Evolutionary conservation across 35 echinoderm and acorn worm genomes (phyloP).

Genomic region (Lytechinus pictus): DNA sequence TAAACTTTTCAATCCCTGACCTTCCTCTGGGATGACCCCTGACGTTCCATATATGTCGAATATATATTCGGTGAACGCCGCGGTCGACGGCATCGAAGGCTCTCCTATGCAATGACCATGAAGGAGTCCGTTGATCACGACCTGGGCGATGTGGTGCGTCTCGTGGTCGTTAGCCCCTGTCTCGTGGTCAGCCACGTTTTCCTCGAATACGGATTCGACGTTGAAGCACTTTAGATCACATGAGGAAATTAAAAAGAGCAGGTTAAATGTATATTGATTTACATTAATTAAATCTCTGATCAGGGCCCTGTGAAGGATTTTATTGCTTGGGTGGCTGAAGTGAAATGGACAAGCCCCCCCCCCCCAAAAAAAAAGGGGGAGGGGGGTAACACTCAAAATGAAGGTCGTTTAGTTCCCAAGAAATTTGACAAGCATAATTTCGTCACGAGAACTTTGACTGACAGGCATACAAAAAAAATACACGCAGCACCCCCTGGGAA

Average conservation of each 20-base stretch:
- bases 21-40: slow-evolving; percentile 64
- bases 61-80: slow-evolving; percentile 63
- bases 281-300: neutral
- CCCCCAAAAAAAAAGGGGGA: neutral
- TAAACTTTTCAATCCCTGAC: slow-evolving; percentile 20
- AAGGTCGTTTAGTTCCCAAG: no score
- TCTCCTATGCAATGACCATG: slow-evolving; percentile 85
- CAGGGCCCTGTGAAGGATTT: neutral
- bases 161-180: slow-evolving; percentile 63
- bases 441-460: no score
- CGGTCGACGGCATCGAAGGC: slow-evolving; percentile 44
- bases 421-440: no score
- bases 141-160: slow-evolving; percentile 38
- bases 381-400: neutral
- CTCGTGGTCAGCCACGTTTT: slow-evolving; percentile 58
- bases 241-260: neutral
- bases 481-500: no score
- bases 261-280: neutral
- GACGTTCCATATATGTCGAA: slow-evolving; percentile 61
- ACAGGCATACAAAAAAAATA: no score
- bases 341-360: neutral
- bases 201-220: slow-evolving; percentile 70
- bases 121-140: slow-evolving; percentile 65
- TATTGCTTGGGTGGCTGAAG: neutral
- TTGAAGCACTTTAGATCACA: slow-evolving; percentile 65